Evolutionary conservation across 2,888 invertebrate genomes (phyloP).

Genomic region (Meiosimyza platycephala): DNA sequence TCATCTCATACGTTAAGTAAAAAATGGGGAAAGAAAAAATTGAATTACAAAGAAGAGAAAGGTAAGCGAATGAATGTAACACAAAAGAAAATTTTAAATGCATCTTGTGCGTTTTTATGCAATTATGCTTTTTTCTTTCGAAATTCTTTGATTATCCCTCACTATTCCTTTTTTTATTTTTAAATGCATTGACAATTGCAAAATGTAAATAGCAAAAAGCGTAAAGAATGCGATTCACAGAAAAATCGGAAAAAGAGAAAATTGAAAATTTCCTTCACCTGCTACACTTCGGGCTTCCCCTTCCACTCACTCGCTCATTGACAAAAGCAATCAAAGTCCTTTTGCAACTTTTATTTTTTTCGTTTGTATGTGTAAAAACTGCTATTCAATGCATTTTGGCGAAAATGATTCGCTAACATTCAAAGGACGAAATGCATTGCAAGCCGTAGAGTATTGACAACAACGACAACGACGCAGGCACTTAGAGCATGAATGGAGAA

Average conservation of each 20-base stretch:
- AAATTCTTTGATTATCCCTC: background rate
- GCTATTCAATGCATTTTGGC: background rate
- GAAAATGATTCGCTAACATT: background rate
- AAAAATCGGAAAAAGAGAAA: slow-evolving; percentile 23
- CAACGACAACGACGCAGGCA: slow-evolving; percentile 29
- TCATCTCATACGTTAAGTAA: no score
- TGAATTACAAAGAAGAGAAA: background rate
- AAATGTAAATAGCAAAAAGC: background rate
- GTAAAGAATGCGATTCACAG: slow-evolving; percentile 20
- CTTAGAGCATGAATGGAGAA: slow-evolving; percentile 28
- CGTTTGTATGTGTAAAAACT: background rate
- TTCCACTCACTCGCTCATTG: background rate
- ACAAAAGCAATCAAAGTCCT: slow-evolving; percentile 28
- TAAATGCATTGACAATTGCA: slow-evolving; percentile 4
- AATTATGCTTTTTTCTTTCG: background rate
- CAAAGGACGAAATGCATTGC: slow-evolving; percentile 24
- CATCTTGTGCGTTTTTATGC: no score
- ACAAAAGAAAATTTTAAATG: background rate
- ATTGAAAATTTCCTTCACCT: slow-evolving; percentile 30
- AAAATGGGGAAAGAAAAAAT: no score
- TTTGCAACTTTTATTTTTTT: background rate
- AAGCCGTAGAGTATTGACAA: background rate
- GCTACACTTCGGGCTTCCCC: no score
- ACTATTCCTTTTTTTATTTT: background rate
- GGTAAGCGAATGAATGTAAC: background rate